These are phyloP conservation scores for Coenonympha glycerion DNA, from an alignment of 2,888 invertebrate species.

Conservation along the genomic window DNA sequence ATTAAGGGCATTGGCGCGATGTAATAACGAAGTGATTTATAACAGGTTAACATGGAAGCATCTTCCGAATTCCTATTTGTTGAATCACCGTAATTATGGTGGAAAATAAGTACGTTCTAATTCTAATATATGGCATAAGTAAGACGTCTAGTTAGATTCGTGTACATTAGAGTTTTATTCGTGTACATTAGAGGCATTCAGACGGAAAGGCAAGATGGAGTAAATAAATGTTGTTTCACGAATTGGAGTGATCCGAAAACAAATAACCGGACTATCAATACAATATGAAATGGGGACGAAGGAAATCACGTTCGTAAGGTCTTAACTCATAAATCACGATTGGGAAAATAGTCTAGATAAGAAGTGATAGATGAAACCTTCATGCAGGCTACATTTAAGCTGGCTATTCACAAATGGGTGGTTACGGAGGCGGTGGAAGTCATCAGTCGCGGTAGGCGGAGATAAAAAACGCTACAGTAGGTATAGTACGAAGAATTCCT, in stretches of 20 bases:
- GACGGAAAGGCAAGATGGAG: no score
- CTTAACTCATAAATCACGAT: not conserved
- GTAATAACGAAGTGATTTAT: not conserved
- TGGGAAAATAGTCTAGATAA: not conserved
- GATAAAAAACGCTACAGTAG: not conserved
- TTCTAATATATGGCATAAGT: not conserved
- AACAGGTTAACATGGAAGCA: not conserved
- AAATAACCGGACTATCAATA: no score
- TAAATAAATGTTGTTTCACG: no score
- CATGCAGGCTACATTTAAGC: not conserved
- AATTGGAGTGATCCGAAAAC: no score
- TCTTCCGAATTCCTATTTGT: not conserved
- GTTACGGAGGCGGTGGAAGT: not conserved
- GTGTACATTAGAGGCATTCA: no score
- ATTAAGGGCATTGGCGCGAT: not conserved
- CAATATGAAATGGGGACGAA: no score
- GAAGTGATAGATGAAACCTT: not conserved
- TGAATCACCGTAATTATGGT: not conserved
- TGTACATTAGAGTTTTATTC: no score
- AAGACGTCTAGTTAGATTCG: no score
- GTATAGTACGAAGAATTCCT: not conserved
- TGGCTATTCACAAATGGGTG: not conserved
- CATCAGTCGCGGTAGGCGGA: conserved; percentile 3
- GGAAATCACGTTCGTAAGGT: no score
- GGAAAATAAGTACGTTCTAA: not conserved